phyloP scores from a whole-genome alignment of 2,888 invertebrate genomes.

The Bellardia pandia region DNA sequence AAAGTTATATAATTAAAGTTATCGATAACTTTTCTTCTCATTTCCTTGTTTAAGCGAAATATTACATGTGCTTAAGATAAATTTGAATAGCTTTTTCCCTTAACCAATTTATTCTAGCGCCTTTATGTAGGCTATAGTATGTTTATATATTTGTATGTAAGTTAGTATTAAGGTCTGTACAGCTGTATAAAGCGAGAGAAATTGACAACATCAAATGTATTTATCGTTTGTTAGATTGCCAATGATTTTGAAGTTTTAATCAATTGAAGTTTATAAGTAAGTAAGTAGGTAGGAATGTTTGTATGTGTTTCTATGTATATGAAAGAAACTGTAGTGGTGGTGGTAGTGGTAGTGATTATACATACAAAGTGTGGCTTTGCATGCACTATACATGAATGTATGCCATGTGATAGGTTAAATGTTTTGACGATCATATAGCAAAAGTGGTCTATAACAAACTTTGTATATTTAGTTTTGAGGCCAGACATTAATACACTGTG shows the following conservation, averaged over 20 bases:
- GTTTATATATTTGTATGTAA: not conserved
- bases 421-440: constrained; percentile 29
- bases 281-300: not conserved
- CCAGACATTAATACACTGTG: constrained; percentile 29
- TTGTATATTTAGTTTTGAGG: constrained; percentile 35
- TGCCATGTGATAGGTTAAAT: constrained; percentile 55
- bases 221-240: constrained; percentile 60
- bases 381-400: not conserved
- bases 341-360: not conserved
- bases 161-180: no score
- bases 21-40: no score
- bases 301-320: not conserved
- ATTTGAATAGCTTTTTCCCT: not conserved
- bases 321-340: not conserved
- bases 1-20: no score
- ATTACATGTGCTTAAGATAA: no score
- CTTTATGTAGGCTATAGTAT: not conserved
- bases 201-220: constrained; percentile 60
- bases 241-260: constrained; percentile 67
- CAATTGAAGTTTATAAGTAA: constrained; percentile 48
- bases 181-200: constrained; percentile 12
- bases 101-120: not conserved
- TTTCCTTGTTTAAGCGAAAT: no score
- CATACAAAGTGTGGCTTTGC: not conserved
- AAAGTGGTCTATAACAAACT: constrained; percentile 3